These are phyloP conservation scores for Tachycineta bicolor DNA, from an alignment of 2,113 vertebrate species.

Conservation along the genomic window DNA sequence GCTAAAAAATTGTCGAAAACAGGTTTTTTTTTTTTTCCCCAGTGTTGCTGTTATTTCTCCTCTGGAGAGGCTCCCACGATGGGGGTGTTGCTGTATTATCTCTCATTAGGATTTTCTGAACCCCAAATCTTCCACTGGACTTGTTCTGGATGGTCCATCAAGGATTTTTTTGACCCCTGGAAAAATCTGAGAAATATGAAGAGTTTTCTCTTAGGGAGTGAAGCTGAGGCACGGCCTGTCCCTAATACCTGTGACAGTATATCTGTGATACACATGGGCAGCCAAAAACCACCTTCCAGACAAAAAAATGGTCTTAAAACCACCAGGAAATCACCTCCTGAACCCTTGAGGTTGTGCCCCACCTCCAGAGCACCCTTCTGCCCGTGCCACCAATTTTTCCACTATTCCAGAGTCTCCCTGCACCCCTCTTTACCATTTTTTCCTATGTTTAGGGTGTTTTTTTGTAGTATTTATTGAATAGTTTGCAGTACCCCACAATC, in stretches of 20 bases:
- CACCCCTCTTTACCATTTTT: neutral
- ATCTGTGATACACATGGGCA: neutral
- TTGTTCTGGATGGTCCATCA: neutral
- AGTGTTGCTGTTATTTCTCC: neutral
- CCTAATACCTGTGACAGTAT: neutral
- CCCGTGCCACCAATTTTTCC: neutral
- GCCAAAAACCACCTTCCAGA: neutral
- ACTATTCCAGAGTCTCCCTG: neutral
- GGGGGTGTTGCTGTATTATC: neutral
- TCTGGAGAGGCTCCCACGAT: fast-evolving
- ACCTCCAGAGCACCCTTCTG: neutral
- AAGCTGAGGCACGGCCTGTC: neutral
- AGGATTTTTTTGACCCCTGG: neutral
- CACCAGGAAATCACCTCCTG: neutral
- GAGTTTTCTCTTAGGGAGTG: neutral
- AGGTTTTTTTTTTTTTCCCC: neutral
- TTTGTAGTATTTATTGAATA: neutral
- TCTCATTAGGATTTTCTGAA: neutral
- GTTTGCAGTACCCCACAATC: neutral
- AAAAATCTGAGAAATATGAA: neutral
- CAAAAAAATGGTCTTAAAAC: neutral
- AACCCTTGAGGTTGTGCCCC: neutral
- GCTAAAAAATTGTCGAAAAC: neutral
- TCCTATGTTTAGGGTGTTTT: neutral
- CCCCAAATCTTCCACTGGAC: neutral